Conservation (phyloP, 1,140 invertebrate genomes). For the Littorina saxatilis region DNA sequence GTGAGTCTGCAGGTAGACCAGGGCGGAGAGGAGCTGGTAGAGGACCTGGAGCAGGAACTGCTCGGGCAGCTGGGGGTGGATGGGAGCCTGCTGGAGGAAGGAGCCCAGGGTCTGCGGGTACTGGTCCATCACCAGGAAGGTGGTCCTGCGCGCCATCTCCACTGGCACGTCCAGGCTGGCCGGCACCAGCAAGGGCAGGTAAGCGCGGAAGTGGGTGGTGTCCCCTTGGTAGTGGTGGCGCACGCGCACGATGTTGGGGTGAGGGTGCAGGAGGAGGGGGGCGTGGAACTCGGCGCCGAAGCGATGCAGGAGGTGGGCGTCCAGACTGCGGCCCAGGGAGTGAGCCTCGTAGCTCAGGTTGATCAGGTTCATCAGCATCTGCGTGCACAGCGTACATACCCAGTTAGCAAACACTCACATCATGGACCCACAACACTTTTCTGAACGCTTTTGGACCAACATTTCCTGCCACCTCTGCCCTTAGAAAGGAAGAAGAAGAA, state of each 20-base stretch:
- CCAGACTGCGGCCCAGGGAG: constrained; percentile 48
- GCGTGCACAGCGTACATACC: background rate
- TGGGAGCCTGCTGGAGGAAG: constrained; percentile 40
- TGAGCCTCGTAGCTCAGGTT: constrained; percentile 41
- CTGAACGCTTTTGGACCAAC: no score
- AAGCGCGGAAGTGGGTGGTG: constrained; percentile 47
- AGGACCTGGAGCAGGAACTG: constrained; percentile 49
- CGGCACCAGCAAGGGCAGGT: constrained; percentile 42
- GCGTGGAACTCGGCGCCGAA: constrained; percentile 52
- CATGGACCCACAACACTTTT: no score
- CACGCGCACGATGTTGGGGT: constrained; percentile 52
- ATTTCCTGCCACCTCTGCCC: no score
- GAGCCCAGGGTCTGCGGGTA: constrained; percentile 53
- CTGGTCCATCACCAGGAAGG: constrained; percentile 53
- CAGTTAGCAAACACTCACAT: no score
- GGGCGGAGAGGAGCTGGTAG: constrained; percentile 55
- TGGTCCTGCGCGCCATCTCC: constrained; percentile 53
- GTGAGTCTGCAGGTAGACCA: constrained; percentile 46
- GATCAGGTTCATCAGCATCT: constrained; percentile 58
- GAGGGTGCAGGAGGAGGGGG: constrained; percentile 38
- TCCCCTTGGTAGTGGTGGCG: constrained; percentile 51
- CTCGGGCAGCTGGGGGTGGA: constrained; percentile 29
- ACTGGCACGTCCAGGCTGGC: constrained; percentile 45
- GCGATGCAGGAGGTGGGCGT: constrained; percentile 39
- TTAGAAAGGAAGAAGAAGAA: background rate